These are phyloP conservation scores for Caerostris darwini DNA, from an alignment of 1,140 invertebrate species.

Conservation along the genomic window DNA sequence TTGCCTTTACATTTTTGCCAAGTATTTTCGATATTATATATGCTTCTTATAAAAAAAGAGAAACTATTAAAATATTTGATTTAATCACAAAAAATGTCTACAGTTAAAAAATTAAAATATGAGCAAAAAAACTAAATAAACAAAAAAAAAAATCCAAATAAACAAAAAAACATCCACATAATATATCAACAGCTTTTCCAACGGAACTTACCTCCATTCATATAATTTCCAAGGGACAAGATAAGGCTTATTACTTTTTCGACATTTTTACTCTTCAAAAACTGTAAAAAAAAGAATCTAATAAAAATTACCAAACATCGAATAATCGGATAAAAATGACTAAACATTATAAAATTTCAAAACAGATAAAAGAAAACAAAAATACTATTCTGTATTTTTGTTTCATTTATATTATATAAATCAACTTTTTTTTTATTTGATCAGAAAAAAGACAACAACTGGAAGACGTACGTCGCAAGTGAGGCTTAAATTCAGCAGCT, in stretches of 20 bases:
- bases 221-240: constrained; percentile 96
- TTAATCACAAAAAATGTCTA: no score
- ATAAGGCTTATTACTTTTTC: constrained; percentile 94
- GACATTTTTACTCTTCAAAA: constrained; percentile 88
- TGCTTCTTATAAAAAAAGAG: no score
- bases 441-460: neutral
- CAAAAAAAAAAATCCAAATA: no score
- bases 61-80: no score
- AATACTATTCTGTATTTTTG: neutral
- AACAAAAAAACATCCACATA: no score
- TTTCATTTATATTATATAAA: no score
- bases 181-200: neutral
- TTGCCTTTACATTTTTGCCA: no score
- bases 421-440: no score
- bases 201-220: constrained; percentile 91
- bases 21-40: no score
- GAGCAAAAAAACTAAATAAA: no score
- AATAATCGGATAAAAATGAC: neutral
- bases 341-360: neutral
- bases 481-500: constrained; percentile 92
- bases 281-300: constrained; percentile 83
- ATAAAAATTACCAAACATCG: neutral
- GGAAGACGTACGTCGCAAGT: constrained; percentile 88
- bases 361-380: neutral
- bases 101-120: no score